Evolutionary conservation across 2,888 invertebrate species (phyloP).

Genomic region (Argyresthia albistria): DNA sequence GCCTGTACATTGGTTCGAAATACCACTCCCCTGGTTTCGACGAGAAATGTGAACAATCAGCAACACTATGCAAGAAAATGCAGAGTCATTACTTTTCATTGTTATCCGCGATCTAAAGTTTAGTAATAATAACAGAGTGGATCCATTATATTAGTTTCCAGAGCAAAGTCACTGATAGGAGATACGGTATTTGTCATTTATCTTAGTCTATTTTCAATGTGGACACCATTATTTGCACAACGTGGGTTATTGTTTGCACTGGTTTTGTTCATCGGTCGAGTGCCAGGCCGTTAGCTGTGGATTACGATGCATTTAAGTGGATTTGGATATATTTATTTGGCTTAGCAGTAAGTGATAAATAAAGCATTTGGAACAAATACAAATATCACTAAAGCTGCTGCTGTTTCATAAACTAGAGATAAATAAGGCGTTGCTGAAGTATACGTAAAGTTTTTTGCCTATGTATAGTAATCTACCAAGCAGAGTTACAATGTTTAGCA

Average conservation of each 20-base stretch:
- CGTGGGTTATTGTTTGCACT: background rate
- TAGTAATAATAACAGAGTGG: constrained; percentile 18
- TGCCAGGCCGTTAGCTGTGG: too few species aligned
- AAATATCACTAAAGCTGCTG: too few species aligned
- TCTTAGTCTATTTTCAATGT: constrained; percentile 1
- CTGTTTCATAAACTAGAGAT: too few species aligned
- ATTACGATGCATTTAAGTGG: too few species aligned
- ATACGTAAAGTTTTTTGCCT: too few species aligned
- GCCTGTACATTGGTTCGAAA: too few species aligned
- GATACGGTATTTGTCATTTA: background rate
- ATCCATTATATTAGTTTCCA: constrained; percentile 14
- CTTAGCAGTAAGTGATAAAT: too few species aligned
- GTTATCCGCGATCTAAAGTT: constrained; percentile 20
- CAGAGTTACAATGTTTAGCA: too few species aligned
- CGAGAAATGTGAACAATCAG: background rate
- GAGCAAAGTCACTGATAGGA: background rate
- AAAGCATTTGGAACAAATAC: too few species aligned
- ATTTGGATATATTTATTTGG: too few species aligned
- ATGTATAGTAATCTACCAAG: too few species aligned
- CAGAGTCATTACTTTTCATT: constrained; percentile 28
- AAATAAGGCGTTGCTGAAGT: too few species aligned
- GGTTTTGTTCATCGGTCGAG: background rate
- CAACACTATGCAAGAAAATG: constrained; percentile 15
- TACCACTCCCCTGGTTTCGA: background rate
- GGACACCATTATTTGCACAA: background rate